Conservation (phyloP, 1,140 invertebrate species). For the Neodiprion lecontei region DNA sequence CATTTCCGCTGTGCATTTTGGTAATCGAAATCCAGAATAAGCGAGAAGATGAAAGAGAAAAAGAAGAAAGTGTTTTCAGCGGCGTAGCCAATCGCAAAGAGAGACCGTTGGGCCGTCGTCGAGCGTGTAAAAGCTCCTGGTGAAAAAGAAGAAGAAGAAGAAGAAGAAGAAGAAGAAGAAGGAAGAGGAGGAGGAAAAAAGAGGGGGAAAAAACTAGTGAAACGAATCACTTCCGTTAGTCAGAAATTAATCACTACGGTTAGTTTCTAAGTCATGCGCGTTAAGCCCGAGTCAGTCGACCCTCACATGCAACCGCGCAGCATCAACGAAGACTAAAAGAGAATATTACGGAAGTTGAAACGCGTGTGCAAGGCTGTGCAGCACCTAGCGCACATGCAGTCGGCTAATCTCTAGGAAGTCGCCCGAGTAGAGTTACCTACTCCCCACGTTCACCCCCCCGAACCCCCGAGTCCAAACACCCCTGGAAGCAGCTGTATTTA, state of each 20-base stretch:
- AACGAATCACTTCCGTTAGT: not conserved
- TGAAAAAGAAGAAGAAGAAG: not conserved
- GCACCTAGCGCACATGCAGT: not conserved
- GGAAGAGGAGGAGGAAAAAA: not conserved
- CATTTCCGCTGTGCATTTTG: too few species aligned
- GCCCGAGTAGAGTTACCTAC: not conserved
- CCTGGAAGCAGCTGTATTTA: not conserved
- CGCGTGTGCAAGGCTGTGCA: too few species aligned
- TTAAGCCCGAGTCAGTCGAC: not conserved
- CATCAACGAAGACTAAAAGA: too few species aligned
- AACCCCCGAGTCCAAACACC: not conserved
- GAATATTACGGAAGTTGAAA: too few species aligned
- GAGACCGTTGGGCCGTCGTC: not conserved
- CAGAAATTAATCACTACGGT: not conserved
- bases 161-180: not conserved
- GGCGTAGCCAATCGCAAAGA: constrained; percentile 17
- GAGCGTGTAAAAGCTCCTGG: not conserved
- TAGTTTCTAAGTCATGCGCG: not conserved
- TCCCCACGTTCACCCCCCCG: not conserved
- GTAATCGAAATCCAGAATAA: too few species aligned
- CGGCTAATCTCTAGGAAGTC: constrained; percentile 3
- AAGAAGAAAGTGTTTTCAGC: not conserved
- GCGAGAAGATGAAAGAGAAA: too few species aligned
- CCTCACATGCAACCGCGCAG: too few species aligned
- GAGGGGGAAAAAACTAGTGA: constrained; percentile 19